Evolutionary conservation across 1,140 invertebrate species (phyloP), one percentile per base, ranked within the genome.

Genomic region (Drosophila orosa): DNA sequence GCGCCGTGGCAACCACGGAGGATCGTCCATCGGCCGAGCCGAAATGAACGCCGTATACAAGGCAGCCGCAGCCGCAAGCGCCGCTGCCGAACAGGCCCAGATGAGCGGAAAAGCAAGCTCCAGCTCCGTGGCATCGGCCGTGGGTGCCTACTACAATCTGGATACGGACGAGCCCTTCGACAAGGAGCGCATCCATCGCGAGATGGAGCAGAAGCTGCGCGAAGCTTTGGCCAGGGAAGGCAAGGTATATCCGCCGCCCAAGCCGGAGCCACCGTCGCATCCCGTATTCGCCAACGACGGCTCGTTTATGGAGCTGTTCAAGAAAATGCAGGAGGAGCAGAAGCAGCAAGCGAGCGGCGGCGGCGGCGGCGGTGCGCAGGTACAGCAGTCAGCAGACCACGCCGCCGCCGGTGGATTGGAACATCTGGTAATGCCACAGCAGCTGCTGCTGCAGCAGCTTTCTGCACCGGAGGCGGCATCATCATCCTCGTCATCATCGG

Each of bases 251-350:
- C 91, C 91, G 45, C 90, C 91, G 15, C 90, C 86, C 8, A 92
- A 92, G 47, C 89, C 78, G 8, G 90, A 91, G 50, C 76, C 91
- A 10, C 76, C 91, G 2, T 90, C 90, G 19, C 91, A 92, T 80
- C 91, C 91, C 3, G 94, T 94, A 5, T 96, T 96, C 78, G 95
- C 95, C 78, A 97, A 98, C 90, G 97, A 98, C 91, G 97, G 97
- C 12, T 97, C 96, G 57, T 98, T 98, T 86, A 93, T 98, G 90
- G 97, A 97, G 91, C 95, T 97, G 93, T 98, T 97, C 86, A 97
- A 97, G 92, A 97, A 96, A 90, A 95, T 97, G 95, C 96, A 97
- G 83, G 94, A 96, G 90, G 91, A 97, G 79, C 94, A 96, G 87
- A 90, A 91, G 45, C 91, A 85, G 39, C 86, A 93, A 56, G 27